Evolutionary conservation across 2,113 vertebrate species (phyloP).

Genomic region (Protobothrops mucrosquamatus): DNA sequence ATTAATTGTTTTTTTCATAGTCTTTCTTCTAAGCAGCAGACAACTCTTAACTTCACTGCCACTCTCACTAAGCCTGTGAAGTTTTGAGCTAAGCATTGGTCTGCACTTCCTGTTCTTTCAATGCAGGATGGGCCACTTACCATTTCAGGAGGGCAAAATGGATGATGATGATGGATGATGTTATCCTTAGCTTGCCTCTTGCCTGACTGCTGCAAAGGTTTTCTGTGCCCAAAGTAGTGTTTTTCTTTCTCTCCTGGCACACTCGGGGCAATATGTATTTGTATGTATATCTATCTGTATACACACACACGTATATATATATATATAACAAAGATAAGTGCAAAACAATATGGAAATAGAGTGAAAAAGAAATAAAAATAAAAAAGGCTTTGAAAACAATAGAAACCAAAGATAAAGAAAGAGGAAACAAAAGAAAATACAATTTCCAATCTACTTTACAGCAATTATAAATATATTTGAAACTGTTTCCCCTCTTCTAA

Average conservation of each 20-base stretch:
- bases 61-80: not conserved
- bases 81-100: not conserved
- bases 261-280: not conserved
- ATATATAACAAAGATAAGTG: not conserved
- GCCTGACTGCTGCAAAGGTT: not conserved
- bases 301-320: fast-evolving
- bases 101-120: not conserved
- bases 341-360: not conserved
- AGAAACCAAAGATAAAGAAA: not conserved
- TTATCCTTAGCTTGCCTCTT: not conserved
- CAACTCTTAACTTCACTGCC: not conserved
- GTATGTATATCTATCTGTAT: not conserved
- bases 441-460: not conserved
- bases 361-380: not conserved
- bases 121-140: not conserved
- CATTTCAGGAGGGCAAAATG: not conserved
- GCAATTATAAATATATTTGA: not conserved
- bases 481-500: not conserved
- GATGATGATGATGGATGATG: not conserved
- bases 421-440: not conserved
- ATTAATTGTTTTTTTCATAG: not conserved
- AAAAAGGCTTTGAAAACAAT: not conserved
- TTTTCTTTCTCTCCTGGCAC: not conserved
- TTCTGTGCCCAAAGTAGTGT: not conserved
- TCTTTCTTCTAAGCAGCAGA: not conserved